These are phyloP conservation scores for Phaethon lepturus DNA, from an alignment of 2,113 vertebrate genomes.

Conservation along the genomic window DNA sequence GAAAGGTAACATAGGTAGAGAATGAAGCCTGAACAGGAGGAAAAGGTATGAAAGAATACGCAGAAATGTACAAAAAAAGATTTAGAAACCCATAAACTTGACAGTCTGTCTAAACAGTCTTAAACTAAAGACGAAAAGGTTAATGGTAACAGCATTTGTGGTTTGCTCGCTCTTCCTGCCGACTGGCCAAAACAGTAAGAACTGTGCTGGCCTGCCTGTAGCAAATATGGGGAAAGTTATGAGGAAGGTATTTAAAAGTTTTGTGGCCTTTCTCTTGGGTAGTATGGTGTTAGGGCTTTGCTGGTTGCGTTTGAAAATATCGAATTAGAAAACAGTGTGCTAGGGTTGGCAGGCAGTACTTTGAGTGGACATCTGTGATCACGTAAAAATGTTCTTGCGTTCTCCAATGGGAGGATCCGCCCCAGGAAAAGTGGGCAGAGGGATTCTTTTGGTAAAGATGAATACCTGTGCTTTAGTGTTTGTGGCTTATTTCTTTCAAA, in stretches of 20 bases:
- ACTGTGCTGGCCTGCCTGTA: not conserved
- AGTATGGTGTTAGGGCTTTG: not conserved
- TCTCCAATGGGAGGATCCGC: not conserved
- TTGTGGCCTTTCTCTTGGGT: not conserved
- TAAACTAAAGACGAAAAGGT: not conserved
- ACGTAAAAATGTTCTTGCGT: fast-evolving
- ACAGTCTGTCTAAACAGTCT: not conserved
- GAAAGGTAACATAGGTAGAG: slow-evolving; percentile 10
- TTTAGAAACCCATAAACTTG: not conserved
- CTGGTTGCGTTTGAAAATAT: not conserved
- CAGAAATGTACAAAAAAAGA: not conserved
- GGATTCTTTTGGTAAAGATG: not conserved
- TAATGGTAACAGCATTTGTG: not conserved
- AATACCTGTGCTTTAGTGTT: not conserved
- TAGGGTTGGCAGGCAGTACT: not conserved
- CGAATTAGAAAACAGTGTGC: fast-evolving
- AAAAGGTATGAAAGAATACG: not conserved
- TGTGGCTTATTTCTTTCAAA: slow-evolving; percentile 22
- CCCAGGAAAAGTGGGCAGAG: not conserved
- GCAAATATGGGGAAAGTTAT: not conserved
- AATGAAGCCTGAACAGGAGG: not conserved
- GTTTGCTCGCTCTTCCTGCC: slow-evolving; percentile 36
- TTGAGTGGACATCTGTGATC: not conserved
- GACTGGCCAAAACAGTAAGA: not conserved
- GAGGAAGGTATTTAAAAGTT: not conserved